Conservation (phyloP, 2,113 vertebrate genomes). For the Arothron firmamentum region DNA sequence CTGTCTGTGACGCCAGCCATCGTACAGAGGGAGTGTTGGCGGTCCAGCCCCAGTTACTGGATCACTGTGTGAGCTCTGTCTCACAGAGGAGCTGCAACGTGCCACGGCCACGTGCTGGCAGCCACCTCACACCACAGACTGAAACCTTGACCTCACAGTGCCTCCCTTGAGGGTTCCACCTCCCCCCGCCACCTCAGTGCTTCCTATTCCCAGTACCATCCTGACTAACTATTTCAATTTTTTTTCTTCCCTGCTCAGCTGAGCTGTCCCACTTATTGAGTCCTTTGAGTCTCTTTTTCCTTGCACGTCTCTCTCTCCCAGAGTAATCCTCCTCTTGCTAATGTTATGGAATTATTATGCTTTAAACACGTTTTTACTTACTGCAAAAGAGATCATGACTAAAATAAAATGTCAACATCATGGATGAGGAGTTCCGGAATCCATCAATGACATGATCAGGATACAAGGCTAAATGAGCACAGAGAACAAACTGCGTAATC, state of each 20-base stretch:
- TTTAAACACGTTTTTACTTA: too few relatives aligned
- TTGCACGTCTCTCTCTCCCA: not conserved
- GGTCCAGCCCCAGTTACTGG: conserved; percentile 20
- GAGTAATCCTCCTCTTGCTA: not conserved
- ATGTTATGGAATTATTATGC: not conserved
- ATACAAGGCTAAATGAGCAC: too few relatives aligned
- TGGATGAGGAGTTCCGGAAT: too few relatives aligned
- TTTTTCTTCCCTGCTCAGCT: not conserved
- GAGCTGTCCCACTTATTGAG: conserved; percentile 31
- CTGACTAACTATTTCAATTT: conserved; percentile 4
- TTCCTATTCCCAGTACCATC: conserved; percentile 8
- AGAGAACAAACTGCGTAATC: too few relatives aligned
- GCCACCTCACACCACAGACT: conserved; percentile 32
- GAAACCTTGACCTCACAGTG: conserved; percentile 52
- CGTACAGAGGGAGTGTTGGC: conserved; percentile 12
- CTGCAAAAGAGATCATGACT: too few relatives aligned
- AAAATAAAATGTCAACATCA: too few relatives aligned
- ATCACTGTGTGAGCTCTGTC: conserved; percentile 16
- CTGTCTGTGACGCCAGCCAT: conserved; percentile 13
- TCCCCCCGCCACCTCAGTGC: not conserved
- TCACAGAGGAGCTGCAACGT: conserved; percentile 35
- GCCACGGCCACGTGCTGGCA: conserved; percentile 39
- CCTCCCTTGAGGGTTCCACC: not conserved
- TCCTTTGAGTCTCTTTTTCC: not conserved
- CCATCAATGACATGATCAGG: too few relatives aligned